Evolutionary conservation across 1,140 invertebrate genomes (phyloP).

Genomic region (Hycleus cichorii): DNA sequence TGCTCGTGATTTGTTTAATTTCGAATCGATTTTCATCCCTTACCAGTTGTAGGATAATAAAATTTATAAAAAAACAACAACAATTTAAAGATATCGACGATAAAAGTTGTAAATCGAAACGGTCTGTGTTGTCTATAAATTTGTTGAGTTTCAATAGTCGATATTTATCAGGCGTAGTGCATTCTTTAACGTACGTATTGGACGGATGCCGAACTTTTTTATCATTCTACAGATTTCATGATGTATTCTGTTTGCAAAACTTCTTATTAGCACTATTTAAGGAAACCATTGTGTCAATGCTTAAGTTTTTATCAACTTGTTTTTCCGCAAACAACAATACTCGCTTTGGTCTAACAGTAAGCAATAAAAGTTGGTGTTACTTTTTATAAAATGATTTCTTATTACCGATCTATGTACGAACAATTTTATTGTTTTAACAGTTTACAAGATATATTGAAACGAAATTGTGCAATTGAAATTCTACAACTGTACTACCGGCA

Average conservation of each 20-base stretch:
- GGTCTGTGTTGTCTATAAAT: constrained; percentile 31
- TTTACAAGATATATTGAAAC: too few species aligned
- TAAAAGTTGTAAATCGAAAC: constrained; percentile 30
- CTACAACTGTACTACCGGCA: too few species aligned
- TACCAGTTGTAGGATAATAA: background rate
- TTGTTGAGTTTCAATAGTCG: constrained; percentile 25
- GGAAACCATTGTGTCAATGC: constrained; percentile 31
- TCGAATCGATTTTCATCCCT: background rate
- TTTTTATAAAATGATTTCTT: too few species aligned
- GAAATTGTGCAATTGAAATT: too few species aligned
- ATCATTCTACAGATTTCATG: constrained; percentile 32
- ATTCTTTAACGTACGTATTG: constrained; percentile 28
- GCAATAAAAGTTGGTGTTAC: constrained; percentile 17
- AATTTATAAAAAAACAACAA: constrained; percentile 14
- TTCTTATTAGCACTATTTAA: constrained; percentile 35
- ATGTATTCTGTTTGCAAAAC: constrained; percentile 32
- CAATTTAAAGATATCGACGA: background rate
- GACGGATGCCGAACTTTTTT: constrained; percentile 29
- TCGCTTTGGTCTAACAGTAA: constrained; percentile 20
- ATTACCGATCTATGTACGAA: too few species aligned
- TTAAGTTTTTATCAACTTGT: constrained; percentile 24
- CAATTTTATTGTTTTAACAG: too few species aligned
- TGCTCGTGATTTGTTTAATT: background rate
- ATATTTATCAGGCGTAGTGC: constrained; percentile 25
- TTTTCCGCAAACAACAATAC: constrained; percentile 25